A percentile compares a stretch with the other conserved stretches of the same genome.
phyloP scores from a whole-genome alignment of 2,113 vertebrate species.

The Brienomyrus longianalis region DNA sequence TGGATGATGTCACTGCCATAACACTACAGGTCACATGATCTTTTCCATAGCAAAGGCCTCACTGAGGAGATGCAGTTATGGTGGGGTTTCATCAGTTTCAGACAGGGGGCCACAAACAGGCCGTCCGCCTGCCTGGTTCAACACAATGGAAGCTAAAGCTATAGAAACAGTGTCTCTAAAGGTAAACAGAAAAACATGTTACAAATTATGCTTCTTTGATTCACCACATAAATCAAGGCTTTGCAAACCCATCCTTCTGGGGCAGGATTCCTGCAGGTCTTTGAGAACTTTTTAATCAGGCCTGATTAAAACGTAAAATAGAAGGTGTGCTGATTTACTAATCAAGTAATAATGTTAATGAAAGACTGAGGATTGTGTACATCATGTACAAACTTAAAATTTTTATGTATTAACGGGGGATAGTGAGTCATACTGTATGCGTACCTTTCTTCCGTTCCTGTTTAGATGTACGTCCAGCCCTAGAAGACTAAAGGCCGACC shows the following conservation, averaged over 20 bases:
- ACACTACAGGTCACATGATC: background rate
- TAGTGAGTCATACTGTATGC: background rate
- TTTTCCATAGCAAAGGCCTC: background rate
- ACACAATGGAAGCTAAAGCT: background rate
- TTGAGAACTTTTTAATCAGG: background rate
- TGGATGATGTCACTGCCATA: background rate
- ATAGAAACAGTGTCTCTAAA: background rate
- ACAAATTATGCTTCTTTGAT: background rate
- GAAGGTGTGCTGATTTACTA: background rate
- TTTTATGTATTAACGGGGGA: background rate
- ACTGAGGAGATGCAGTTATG: background rate
- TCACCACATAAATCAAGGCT: background rate
- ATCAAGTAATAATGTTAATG: background rate
- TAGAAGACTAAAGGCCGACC: background rate
- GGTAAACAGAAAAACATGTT: background rate
- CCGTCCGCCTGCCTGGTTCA: background rate
- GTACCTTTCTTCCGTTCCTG: background rate
- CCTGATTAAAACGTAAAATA: constrained; percentile 3
- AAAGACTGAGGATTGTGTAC: background rate
- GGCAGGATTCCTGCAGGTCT: background rate
- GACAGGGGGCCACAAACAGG: background rate
- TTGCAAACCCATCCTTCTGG: background rate
- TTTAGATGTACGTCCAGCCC: background rate
- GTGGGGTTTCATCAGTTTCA: background rate
- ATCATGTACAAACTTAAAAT: background rate